phyloP scores from a whole-genome alignment of 2,888 invertebrate genomes.

The Lasioglossum villosulum region DNA sequence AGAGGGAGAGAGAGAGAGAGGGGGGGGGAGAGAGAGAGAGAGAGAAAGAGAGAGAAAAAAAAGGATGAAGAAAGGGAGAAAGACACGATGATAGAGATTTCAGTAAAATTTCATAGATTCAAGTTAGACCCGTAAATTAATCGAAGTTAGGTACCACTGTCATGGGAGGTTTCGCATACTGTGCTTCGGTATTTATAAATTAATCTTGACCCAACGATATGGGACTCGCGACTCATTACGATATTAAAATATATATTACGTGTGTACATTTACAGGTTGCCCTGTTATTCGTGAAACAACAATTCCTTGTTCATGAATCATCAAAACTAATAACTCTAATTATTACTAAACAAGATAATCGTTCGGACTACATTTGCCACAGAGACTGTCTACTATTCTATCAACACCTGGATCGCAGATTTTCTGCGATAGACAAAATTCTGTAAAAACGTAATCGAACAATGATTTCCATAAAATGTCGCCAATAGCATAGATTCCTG shows the following conservation, averaged over 20 bases:
- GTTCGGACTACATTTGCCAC: background rate
- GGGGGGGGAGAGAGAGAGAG: background rate
- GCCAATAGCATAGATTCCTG: background rate
- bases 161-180: slow-evolving; percentile 55
- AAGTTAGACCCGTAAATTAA: slow-evolving; percentile 59
- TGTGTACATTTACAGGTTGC: slow-evolving; percentile 14
- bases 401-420: background rate
- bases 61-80: slow-evolving; percentile 5
- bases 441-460: background rate
- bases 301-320: background rate
- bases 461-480: background rate
- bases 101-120: slow-evolving; percentile 52
- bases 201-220: slow-evolving; percentile 50
- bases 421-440: background rate
- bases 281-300: slow-evolving; percentile 4
- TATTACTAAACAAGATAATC: background rate
- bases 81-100: slow-evolving; percentile 33
- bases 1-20: background rate
- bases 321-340: background rate
- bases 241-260: slow-evolving; percentile 55
- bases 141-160: slow-evolving; percentile 62
- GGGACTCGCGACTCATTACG: slow-evolving; percentile 33
- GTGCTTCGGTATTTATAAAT: slow-evolving; percentile 62
- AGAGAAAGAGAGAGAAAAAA: background rate
- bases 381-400: background rate